Percentiles rank a stretch among this genome's conserved stretches.
These are phyloP conservation scores for Dolomedes plantarius DNA, from an alignment of 2,888 invertebrate genomes.

Conservation along the genomic window DNA sequence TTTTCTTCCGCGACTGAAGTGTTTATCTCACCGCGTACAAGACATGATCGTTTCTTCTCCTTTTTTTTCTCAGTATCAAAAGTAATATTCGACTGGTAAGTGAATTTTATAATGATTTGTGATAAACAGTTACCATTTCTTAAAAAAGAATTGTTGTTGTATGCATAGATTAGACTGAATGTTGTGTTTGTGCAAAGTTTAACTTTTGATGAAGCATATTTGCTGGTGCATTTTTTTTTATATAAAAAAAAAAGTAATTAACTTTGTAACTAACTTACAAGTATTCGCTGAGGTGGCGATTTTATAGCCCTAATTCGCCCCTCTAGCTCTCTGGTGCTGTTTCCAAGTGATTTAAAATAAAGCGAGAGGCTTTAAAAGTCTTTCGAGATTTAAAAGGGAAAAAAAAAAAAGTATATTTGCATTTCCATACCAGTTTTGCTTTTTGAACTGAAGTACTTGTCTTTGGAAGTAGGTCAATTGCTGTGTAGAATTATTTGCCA, in stretches of 20 bases:
- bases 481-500: constrained; percentile 13
- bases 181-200: constrained; percentile 36
- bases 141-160: neutral
- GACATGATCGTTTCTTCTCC: neutral
- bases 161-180: constrained; percentile 17
- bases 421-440: constrained; percentile 4
- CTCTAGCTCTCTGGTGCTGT: neutral
- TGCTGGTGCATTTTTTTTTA: constrained; percentile 11
- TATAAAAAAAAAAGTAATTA: neutral
- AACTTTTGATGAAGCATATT: constrained; percentile 7
- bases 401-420: constrained; percentile 19
- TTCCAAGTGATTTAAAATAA: neutral
- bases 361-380: neutral
- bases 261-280: neutral
- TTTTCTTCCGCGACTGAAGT: too few relatives aligned
- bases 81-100: constrained; percentile 5
- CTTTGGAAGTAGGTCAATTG: neutral
- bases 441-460: neutral
- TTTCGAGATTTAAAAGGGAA: neutral
- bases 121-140: neutral
- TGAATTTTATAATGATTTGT: constrained; percentile 22
- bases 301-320: neutral
- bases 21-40: neutral
- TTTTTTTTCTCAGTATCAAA: neutral
- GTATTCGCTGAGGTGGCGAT: neutral